Evolutionary conservation across 2,888 invertebrate species (phyloP).

Genomic region (Harpalus rubripes): DNA sequence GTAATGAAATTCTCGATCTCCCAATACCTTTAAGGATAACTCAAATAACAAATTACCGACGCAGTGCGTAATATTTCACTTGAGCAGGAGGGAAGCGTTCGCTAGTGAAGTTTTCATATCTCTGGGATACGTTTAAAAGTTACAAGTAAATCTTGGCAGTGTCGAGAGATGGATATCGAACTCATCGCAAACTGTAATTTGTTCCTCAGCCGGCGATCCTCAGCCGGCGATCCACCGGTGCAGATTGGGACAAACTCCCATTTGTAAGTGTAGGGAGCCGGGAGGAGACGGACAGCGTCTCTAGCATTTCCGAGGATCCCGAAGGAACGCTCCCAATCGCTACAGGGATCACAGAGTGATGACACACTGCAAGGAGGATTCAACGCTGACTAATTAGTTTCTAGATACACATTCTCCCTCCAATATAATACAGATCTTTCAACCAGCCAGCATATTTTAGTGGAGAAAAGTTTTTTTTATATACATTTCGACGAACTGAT

Average conservation of each 20-base stretch:
- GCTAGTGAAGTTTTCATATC: constrained; percentile 57
- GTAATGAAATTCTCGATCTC: constrained; percentile 55
- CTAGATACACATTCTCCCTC: background rate
- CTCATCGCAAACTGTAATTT: constrained; percentile 67
- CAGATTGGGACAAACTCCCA: constrained; percentile 67
- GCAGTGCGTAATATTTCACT: constrained; percentile 63
- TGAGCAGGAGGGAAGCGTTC: constrained; percentile 1
- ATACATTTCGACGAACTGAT: too few species aligned
- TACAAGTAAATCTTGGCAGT: constrained; percentile 66
- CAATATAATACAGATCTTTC: too few species aligned
- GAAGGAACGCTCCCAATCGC: constrained; percentile 29
- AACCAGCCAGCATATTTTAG: too few species aligned
- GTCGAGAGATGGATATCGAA: constrained; percentile 67
- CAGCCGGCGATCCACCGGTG: constrained; percentile 58
- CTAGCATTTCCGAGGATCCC: constrained; percentile 54
- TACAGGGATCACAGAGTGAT: constrained; percentile 30
- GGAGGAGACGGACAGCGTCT: constrained; percentile 45
- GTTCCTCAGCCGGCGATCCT: constrained; percentile 59
- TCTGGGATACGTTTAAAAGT: constrained; percentile 64
- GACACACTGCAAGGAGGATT: constrained; percentile 20
- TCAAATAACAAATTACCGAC: constrained; percentile 65
- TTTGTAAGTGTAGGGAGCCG: constrained; percentile 53
- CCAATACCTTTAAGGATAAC: constrained; percentile 59
- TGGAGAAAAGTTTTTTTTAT: too few species aligned
- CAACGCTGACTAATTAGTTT: constrained; percentile 33